Evolutionary conservation across 2,797 vertebrate species (phyloP).

Genomic region (Mionectes olivaceus): DNA sequence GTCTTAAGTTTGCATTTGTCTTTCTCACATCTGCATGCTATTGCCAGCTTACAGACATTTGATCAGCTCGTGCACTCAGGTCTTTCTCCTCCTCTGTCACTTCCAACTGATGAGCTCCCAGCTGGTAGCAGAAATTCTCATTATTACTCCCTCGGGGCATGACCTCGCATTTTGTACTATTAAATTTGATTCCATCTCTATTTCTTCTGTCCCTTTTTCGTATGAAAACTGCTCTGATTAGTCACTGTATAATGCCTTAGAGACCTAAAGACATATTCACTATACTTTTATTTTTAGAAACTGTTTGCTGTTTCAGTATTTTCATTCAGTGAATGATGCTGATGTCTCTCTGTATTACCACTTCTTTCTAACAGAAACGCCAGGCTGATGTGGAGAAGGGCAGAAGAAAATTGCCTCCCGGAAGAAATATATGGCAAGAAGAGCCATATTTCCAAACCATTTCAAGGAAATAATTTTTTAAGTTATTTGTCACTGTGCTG

Average conservation of each 20-base stretch:
- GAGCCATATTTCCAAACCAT: slow-evolving; percentile 28
- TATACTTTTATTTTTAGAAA: slow-evolving; percentile 71
- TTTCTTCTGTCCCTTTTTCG: slow-evolving; percentile 47
- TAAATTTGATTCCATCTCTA: slow-evolving; percentile 69
- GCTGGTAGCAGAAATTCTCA: slow-evolving; percentile 70
- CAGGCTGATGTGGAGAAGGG: slow-evolving; percentile 25
- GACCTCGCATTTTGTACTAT: slow-evolving; percentile 61
- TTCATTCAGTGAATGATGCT: slow-evolving; percentile 67
- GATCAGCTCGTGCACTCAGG: slow-evolving; percentile 16
- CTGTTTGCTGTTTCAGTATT: slow-evolving; percentile 63
- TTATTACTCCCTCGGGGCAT: slow-evolving; percentile 67
- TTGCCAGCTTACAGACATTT: slow-evolving; percentile 57
- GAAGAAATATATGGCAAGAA: slow-evolving; percentile 33
- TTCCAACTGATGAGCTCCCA: slow-evolving; percentile 70
- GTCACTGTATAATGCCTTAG: slow-evolving; percentile 53
- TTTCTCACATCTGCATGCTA: slow-evolving; percentile 62
- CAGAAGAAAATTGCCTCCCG: slow-evolving; percentile 38
- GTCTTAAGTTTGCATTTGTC: slow-evolving; percentile 45
- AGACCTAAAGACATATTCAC: slow-evolving; percentile 63
- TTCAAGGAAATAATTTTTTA: slow-evolving; percentile 47
- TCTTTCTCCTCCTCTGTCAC: slow-evolving; percentile 69
- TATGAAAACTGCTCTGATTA: slow-evolving; percentile 62
- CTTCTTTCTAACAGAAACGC: slow-evolving; percentile 53
- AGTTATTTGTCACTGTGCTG: slow-evolving; percentile 39
- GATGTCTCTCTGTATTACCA: slow-evolving; percentile 61